phyloP scores from a whole-genome alignment of 2,113 vertebrate species.

The Promerops cafer region DNA sequence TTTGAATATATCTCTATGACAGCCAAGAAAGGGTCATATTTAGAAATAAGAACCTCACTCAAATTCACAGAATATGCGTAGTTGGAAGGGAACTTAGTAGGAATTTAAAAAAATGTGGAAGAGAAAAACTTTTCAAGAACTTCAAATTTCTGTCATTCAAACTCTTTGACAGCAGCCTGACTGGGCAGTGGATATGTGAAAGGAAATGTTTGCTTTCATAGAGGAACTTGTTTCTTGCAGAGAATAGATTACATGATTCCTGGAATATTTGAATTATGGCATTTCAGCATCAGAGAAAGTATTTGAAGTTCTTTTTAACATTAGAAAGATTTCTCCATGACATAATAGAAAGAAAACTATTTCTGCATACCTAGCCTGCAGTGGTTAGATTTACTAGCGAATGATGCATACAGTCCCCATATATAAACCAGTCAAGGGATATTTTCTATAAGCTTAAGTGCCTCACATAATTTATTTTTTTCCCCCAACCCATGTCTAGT shows the following conservation, averaged over 20 bases:
- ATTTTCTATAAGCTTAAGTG: slow-evolving; percentile 33
- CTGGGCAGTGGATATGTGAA: background rate
- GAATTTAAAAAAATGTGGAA: background rate
- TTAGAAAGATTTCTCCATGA: slow-evolving; percentile 45
- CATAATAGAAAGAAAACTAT: slow-evolving; percentile 43
- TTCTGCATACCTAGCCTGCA: slow-evolving; percentile 20
- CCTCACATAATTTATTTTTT: background rate
- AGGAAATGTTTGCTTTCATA: background rate
- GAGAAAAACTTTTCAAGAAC: background rate
- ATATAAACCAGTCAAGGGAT: slow-evolving; percentile 40
- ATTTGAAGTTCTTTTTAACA: slow-evolving; percentile 40
- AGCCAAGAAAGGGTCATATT: background rate
- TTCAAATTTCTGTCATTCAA: background rate
- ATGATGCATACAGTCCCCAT: slow-evolving; percentile 5
- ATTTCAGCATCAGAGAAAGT: slow-evolving; percentile 49
- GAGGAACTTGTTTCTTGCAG: slow-evolving; percentile 6
- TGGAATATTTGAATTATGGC: slow-evolving; percentile 22
- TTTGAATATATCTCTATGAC: background rate
- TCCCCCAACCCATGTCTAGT: background rate
- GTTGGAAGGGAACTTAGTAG: background rate
- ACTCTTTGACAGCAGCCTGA: background rate
- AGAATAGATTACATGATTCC: background rate
- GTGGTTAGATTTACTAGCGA: slow-evolving; percentile 51
- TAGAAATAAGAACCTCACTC: background rate
- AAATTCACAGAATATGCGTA: background rate